Conservation (phyloP, 2,888 invertebrate genomes). For the Tetranychus truncatus region DNA sequence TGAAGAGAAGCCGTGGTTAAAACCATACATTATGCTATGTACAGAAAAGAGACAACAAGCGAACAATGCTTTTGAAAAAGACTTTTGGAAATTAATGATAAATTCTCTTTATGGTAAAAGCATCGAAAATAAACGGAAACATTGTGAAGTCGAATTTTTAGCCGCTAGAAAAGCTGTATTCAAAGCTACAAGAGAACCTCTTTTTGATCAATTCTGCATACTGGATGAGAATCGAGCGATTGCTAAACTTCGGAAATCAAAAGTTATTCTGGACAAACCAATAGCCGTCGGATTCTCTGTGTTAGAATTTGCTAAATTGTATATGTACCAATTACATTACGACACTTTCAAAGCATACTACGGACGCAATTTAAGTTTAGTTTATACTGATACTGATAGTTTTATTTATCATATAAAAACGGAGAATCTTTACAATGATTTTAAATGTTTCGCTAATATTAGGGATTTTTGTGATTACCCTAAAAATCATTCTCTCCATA, state of each 20-base stretch:
- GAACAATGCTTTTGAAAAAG: conserved; percentile 31
- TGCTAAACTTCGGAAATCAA: background rate
- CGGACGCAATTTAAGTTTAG: background rate
- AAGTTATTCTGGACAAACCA: background rate
- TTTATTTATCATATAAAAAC: background rate
- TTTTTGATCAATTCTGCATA: background rate
- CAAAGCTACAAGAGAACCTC: background rate
- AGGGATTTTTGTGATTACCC: background rate
- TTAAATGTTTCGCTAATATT: background rate
- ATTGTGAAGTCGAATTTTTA: background rate
- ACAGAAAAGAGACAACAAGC: conserved; percentile 26
- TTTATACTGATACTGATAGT: background rate
- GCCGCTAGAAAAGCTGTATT: background rate
- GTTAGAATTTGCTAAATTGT: background rate
- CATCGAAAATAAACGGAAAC: conserved; percentile 30
- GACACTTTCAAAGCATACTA: background rate
- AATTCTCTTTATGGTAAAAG: conserved; percentile 32
- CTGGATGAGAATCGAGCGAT: background rate
- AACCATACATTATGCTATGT: conserved; percentile 24
- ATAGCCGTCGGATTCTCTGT: background rate
- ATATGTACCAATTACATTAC: background rate
- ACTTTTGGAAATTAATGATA: conserved; percentile 32
- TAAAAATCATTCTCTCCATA: background rate
- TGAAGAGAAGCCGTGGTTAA: conserved; percentile 25
- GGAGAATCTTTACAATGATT: background rate